Evolutionary conservation across 2,888 invertebrate genomes (phyloP).

Genomic region (Ectemnius cavifrons): DNA sequence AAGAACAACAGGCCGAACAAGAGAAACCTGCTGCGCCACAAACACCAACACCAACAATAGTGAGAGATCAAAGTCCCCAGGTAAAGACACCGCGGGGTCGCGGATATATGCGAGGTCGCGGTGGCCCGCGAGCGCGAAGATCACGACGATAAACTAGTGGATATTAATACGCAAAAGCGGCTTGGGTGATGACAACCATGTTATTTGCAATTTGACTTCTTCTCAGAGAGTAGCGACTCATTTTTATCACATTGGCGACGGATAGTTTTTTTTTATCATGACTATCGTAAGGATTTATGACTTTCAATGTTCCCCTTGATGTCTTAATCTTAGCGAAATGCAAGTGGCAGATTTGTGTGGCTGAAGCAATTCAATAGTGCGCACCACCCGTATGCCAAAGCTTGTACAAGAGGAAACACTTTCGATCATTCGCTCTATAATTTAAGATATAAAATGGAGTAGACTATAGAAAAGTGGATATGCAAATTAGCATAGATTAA

Average conservation of each 20-base stretch:
- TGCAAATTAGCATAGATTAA: constrained; percentile 23
- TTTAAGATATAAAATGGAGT: constrained; percentile 14
- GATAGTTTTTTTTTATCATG: background rate
- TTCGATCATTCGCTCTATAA: constrained; percentile 26
- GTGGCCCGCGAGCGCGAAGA: constrained; percentile 70
- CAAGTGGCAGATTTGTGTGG: no score
- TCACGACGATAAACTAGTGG: constrained; percentile 70
- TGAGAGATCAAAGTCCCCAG: constrained; percentile 45
- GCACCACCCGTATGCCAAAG: constrained; percentile 25
- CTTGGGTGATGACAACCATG: constrained; percentile 29
- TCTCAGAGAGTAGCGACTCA: no score
- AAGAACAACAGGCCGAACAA: constrained; percentile 45
- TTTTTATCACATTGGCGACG: no score
- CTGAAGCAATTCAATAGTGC: background rate
- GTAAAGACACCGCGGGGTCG: constrained; percentile 62
- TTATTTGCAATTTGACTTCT: constrained; percentile 13
- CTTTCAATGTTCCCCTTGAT: background rate
- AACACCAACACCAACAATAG: constrained; percentile 42
- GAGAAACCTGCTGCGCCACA: constrained; percentile 26
- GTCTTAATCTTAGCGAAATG: no score
- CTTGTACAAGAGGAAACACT: constrained; percentile 21
- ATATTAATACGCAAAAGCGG: constrained; percentile 9
- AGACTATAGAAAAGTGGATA: constrained; percentile 25
- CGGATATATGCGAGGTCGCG: constrained; percentile 65
- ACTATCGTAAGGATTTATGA: background rate